These are phyloP conservation scores for Cerceris rybyensis DNA, from an alignment of 2,888 invertebrate species.

Conservation along the genomic window DNA sequence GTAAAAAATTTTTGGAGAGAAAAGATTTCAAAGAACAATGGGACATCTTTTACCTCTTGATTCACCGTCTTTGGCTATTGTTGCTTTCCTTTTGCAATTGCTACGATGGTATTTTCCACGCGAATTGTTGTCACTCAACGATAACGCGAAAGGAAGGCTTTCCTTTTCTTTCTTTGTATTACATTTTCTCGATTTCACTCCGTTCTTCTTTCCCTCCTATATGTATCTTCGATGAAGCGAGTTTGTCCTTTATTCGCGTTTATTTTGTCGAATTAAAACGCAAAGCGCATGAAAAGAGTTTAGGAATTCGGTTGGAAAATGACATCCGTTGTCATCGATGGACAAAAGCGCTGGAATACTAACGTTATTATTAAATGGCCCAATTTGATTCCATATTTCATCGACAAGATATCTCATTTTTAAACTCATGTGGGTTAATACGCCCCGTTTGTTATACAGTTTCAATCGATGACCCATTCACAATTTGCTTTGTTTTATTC, in stretches of 20 bases:
- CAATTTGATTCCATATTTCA: not conserved
- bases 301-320: not conserved
- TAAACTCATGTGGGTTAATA: not conserved
- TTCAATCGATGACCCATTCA: not conserved
- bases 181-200: not conserved
- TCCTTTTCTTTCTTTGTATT: not conserved
- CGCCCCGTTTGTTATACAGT: not conserved
- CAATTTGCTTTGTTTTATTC: not conserved
- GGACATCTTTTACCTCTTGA: not conserved
- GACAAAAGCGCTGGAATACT: not conserved
- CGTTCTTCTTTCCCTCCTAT: not conserved
- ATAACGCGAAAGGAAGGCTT: not conserved
- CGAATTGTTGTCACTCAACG: not conserved
- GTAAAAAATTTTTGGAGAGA: constrained; percentile 3
- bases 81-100: not conserved
- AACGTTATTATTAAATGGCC: not conserved
- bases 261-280: not conserved
- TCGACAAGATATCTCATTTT: not conserved
- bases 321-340: not conserved
- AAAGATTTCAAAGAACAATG: constrained; percentile 14
- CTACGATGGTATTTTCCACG: not conserved
- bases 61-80: not conserved
- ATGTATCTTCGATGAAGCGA: not conserved
- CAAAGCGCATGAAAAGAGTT: not conserved
- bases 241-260: not conserved